Conservation (phyloP, 2,797 vertebrate genomes). For the Anomalospiza imberbis region DNA sequence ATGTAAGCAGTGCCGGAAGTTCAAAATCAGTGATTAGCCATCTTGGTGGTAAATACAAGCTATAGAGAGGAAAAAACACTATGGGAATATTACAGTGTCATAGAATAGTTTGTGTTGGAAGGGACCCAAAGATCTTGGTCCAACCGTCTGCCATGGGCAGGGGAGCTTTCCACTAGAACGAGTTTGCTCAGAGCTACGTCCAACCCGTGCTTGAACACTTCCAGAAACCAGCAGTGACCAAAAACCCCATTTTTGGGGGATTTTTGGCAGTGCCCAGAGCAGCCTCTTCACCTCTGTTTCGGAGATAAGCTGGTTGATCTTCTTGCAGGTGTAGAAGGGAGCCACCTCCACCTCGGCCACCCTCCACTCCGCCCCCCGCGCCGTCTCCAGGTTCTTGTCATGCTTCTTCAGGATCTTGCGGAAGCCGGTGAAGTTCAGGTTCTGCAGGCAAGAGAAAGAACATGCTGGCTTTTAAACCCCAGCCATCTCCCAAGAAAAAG, state of each 20-base stretch:
- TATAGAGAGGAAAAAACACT: not conserved
- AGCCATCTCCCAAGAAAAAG: not conserved
- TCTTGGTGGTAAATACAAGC: not conserved
- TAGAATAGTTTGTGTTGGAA: not conserved
- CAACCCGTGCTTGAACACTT: not conserved
- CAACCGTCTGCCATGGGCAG: not conserved
- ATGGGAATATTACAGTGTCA: not conserved
- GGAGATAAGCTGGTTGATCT: slow-evolving; percentile 97
- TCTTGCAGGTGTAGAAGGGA: slow-evolving; percentile 98
- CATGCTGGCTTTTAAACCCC: not conserved
- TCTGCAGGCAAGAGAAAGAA: slow-evolving; percentile 73
- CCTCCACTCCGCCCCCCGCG: slow-evolving; percentile 92
- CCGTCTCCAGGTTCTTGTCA: slow-evolving; percentile 97
- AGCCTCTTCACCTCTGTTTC: slow-evolving; percentile 88
- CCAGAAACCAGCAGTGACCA: not conserved
- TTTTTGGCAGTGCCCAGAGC: not conserved
- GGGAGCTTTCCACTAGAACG: not conserved
- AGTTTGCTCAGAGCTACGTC: not conserved
- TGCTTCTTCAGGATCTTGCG: slow-evolving; percentile 99
- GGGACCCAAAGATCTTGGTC: not conserved
- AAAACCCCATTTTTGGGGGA: not conserved
- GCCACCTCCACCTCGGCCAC: slow-evolving; percentile 96
- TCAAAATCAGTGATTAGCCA: not conserved
- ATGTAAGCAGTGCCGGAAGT: not conserved
- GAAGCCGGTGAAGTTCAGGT: slow-evolving; percentile 98